These are phyloP conservation scores for Neosalanx taihuensis DNA, from an alignment of 2,797 vertebrate genomes.

Conservation along the genomic window DNA sequence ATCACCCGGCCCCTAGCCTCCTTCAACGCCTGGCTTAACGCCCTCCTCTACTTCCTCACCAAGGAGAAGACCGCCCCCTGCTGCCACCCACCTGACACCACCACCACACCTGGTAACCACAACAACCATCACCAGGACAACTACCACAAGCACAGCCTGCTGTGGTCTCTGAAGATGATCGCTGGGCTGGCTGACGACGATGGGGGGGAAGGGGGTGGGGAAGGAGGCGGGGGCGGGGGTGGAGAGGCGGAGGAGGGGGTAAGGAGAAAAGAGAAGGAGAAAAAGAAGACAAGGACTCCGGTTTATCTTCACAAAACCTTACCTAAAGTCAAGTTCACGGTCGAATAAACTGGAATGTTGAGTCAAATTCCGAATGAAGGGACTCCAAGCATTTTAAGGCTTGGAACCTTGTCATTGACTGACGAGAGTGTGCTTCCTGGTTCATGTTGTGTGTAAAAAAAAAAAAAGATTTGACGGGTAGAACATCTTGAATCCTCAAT, in stretches of 20 bases:
- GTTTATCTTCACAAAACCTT: conserved; percentile 41
- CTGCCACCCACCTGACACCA: conserved; percentile 56
- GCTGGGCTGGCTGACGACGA: conserved; percentile 60
- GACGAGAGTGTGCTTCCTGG: too few species aligned
- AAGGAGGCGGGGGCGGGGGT: too few species aligned
- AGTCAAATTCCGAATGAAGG: background rate
- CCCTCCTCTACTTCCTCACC: conserved; percentile 82
- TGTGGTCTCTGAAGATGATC: conserved; percentile 68
- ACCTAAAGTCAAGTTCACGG: conserved; percentile 44
- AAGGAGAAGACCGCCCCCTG: conserved; percentile 75
- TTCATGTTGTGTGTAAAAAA: too few species aligned
- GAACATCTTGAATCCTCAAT: too few species aligned
- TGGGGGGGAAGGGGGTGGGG: conserved; percentile 28
- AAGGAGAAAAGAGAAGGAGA: conserved; percentile 54
- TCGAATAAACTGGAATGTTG: conserved; percentile 33
- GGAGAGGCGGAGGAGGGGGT: conserved; percentile 35
- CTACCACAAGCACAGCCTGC: conserved; percentile 50
- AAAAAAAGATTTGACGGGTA: too few species aligned
- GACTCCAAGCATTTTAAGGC: background rate
- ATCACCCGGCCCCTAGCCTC: conserved; percentile 81
- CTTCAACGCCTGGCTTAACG: conserved; percentile 83
- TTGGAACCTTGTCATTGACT: too few species aligned
- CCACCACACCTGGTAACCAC: background rate
- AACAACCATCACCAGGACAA: too few species aligned
- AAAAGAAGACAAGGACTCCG: conserved; percentile 39